Percentiles rank a stretch among this genome's conserved stretches.
Evolutionary conservation across 2,113 vertebrate genomes (phyloP).

Genomic region (Microtus ochrogaster): DNA sequence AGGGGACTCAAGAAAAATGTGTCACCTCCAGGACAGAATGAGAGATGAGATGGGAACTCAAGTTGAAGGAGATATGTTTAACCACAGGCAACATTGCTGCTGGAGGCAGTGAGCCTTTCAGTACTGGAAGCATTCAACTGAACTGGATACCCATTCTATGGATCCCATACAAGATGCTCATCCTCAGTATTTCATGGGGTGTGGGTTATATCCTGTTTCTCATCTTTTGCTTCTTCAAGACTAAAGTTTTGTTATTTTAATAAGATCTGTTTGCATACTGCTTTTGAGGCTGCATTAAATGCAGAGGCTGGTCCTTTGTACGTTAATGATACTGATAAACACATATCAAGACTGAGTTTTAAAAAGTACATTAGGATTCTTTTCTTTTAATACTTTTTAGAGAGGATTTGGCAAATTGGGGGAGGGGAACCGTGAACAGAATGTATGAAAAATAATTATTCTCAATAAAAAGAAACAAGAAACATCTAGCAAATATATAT

Average conservation of each 20-base stretch:
- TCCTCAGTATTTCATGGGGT: background rate
- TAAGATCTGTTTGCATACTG: background rate
- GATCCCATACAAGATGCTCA: background rate
- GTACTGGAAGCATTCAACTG: background rate
- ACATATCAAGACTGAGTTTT: background rate
- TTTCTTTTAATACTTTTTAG: background rate
- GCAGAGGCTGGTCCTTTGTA: background rate
- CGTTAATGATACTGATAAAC: slow-evolving; percentile 3
- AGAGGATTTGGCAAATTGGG: background rate
- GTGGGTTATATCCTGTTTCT: background rate
- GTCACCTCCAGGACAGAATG: background rate
- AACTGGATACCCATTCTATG: background rate
- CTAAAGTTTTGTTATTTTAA: slow-evolving; percentile 3
- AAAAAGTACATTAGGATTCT: slow-evolving; percentile 14
- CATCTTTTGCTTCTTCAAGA: background rate
- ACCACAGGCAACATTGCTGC: background rate
- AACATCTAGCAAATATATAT: slow-evolving; percentile 1
- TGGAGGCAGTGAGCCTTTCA: background rate
- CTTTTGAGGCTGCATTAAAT: background rate
- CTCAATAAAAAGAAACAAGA: background rate
- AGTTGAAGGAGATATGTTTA: slow-evolving; percentile 12
- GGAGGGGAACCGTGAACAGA: background rate
- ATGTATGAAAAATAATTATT: background rate
- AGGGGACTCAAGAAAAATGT: background rate
- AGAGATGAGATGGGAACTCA: background rate